Conservation (phyloP, 2,888 invertebrate species). For the Formica aserva region DNA sequence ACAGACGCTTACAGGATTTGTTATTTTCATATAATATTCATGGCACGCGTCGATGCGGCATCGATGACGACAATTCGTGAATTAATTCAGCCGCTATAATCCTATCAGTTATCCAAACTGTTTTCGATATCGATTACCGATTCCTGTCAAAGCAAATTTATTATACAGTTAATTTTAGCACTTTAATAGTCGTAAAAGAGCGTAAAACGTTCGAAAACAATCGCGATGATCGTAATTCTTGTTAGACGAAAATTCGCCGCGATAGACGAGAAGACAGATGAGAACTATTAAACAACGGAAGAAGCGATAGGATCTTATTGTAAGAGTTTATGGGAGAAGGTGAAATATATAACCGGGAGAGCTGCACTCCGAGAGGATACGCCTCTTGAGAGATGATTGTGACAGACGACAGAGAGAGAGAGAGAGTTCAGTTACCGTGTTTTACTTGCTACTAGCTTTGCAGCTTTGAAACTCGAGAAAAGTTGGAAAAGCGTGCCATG, state of each 20-base stretch:
- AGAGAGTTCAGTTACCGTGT: constrained; percentile 39
- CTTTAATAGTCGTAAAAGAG: background rate
- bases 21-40: constrained; percentile 52
- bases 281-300: background rate
- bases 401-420: constrained; percentile 31
- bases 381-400: constrained; percentile 35
- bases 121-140: background rate
- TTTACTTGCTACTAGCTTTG: constrained; percentile 35
- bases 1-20: background rate
- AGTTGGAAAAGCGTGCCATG: constrained; percentile 45
- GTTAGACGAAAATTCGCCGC: background rate
- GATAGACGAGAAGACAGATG: background rate
- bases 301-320: background rate
- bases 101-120: constrained; percentile 8
- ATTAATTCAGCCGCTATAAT: constrained; percentile 31
- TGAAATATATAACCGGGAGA: background rate
- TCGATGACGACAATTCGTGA: constrained; percentile 28
- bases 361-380: background rate
- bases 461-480: constrained; percentile 43
- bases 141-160: background rate
- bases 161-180: background rate
- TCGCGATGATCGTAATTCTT: background rate
- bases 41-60: background rate
- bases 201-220: background rate
- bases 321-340: background rate